Base-by-base conservation (phyloP, 2,888 invertebrate species). In the Ichneumoninae sp. region DNA sequence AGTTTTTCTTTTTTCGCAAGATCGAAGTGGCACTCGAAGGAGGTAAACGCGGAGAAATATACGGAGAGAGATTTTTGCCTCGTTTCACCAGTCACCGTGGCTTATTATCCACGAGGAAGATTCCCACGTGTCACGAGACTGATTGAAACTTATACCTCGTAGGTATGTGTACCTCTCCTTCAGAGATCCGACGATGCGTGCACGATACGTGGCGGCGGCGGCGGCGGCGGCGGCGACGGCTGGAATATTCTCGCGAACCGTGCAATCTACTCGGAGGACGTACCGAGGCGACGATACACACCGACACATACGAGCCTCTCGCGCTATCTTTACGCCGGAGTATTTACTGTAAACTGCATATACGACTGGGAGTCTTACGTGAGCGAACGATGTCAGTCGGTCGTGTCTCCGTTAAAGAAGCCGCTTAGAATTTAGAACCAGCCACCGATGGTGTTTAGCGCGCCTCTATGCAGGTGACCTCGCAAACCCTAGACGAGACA, bases 331-430 rank as follows among this genome's bases (percentile, higher is more conserved):
- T 8, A 57, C 26, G 10, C 8, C 54, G 8, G 5, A 7, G 7
- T 13, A 22, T 70, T 16, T 50, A 40, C 8, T 13, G 19, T 10
- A 71, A 30, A 70, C 33, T n/a, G 50, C 13, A 47, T n/a, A 75
- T 8, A 47, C 26, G 10, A 13, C 44, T 26, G 57, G 26, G 22
- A 36, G 68, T 81, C 69, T 74, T 36, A 52, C 60, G 10, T 16
- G 50, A 71, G 50, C 71, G 54, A 84, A 84, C 81, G 73, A 81
- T 81, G 84, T 77, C 84, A 81, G 77, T 84, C 77, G 84, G 81
- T 77, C 84, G 74, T 47, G 81, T 73, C 71, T 71, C 77, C 77
- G 63, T 69, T 77, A 84, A 84, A 77, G 81, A 84, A 84, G 81
- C 81, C 77, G 73, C 26, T 81, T 54, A 74, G 63, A 54, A 70